These are phyloP conservation scores for Lasioglossum lativentre DNA, from an alignment of 2,888 invertebrate genomes.

Conservation along the genomic window DNA sequence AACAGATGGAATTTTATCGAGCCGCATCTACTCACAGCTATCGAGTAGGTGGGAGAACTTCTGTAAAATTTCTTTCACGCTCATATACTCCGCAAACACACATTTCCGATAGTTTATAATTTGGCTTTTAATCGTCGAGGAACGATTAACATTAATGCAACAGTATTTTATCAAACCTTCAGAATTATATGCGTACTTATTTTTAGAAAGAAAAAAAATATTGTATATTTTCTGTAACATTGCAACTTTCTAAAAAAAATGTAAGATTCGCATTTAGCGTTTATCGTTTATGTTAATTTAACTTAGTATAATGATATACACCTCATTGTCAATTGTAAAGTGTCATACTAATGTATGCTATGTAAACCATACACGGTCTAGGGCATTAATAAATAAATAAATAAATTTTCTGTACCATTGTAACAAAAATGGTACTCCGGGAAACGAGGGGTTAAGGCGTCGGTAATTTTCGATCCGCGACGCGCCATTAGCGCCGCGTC, in stretches of 20 bases:
- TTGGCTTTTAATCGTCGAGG: not conserved
- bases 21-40: too few species aligned
- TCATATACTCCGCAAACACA: too few species aligned
- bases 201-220: not conserved
- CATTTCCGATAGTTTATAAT: not conserved
- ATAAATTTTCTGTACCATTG: not conserved
- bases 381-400: too few species aligned
- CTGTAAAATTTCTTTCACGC: not conserved
- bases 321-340: too few species aligned
- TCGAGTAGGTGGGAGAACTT: not conserved
- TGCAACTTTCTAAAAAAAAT: not conserved
- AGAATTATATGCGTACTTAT: not conserved
- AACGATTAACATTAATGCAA: too few species aligned
- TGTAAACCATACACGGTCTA: too few species aligned
- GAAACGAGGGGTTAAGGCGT: not conserved
- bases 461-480: not conserved
- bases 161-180: not conserved
- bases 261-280: too few species aligned
- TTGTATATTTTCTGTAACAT: not conserved
- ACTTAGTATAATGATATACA: too few species aligned
- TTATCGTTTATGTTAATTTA: too few species aligned
- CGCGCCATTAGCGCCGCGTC: not conserved
- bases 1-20: not conserved
- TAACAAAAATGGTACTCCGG: not conserved
- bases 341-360: too few species aligned